Conservation (phyloP, 2,113 vertebrate species). For the Cololabis saira region DNA sequence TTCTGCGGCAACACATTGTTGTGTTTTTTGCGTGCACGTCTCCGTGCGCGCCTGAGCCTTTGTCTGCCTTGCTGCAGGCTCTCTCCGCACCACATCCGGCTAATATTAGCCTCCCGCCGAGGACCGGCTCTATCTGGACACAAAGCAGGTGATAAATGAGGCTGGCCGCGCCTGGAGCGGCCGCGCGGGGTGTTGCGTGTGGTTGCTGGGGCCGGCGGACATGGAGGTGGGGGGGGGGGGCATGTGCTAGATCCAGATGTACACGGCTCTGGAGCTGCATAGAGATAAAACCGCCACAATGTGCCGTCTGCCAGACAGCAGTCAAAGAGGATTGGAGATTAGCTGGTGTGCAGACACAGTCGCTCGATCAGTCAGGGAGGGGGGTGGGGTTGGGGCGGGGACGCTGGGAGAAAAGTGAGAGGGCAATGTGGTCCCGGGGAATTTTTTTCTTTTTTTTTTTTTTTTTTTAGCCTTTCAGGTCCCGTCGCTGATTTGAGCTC, state of each 20-base stretch:
- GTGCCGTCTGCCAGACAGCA: slow-evolving; percentile 77
- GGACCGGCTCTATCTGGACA: slow-evolving; percentile 73
- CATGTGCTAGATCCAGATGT: slow-evolving; percentile 63
- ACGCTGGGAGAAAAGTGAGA: slow-evolving; percentile 83
- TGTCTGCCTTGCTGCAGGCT: slow-evolving; percentile 51
- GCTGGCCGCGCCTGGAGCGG: too few relatives aligned
- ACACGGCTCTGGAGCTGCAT: slow-evolving; percentile 72
- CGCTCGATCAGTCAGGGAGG: slow-evolving; percentile 50
- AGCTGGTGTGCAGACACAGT: slow-evolving; percentile 68
- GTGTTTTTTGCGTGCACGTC: neutral
- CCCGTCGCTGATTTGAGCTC: slow-evolving; percentile 91
- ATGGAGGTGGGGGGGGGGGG: neutral
- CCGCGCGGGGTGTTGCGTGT: neutral
- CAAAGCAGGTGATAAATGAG: slow-evolving; percentile 73
- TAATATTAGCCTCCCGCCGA: slow-evolving; percentile 78
- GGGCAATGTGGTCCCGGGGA: slow-evolving; percentile 88
- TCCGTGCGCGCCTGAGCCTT: slow-evolving; percentile 27
- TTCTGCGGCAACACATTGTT: neutral
- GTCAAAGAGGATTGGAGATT: slow-evolving; percentile 82
- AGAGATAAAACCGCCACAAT: slow-evolving; percentile 73
- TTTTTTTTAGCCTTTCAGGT: slow-evolving; percentile 68
- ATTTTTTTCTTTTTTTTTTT: slow-evolving; percentile 73
- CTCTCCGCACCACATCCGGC: slow-evolving; percentile 61
- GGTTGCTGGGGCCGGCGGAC: neutral
- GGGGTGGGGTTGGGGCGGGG: slow-evolving; percentile 37